Evolutionary conservation across 2,113 vertebrate species (phyloP), one percentile per base, ranked within the genome.

Genomic region (Oenanthe oenanthe): DNA sequence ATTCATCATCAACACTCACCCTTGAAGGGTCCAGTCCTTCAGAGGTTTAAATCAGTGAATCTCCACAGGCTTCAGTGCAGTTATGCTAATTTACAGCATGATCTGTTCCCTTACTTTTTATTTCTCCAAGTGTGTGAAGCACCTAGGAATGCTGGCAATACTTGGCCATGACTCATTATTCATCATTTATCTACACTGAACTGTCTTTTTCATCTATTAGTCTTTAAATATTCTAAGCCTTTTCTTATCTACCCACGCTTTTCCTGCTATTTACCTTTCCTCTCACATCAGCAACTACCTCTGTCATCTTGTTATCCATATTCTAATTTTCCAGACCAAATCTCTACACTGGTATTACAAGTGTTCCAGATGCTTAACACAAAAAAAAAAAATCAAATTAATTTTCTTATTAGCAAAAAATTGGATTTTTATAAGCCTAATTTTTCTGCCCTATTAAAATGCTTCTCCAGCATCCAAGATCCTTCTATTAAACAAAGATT

Each of bases 351-450:
- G 70, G 94, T 97, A 91, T 91, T 89, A 96, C 81, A 97, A 95
- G 78, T 91, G 74, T 95, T 97, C 70, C 81, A 92, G 67, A 92
- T 84, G 73, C 80, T 95, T 97, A 95, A 95, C 92, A 94, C 84
- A 87, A 57, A 93, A 76, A 94, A 76, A 94, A 84, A 88, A 73
- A 58, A 75, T 76, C 47, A 93, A 96, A 90, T 96, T 95, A 96
- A 92, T 93, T 96, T 95, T 97, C 94, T 96, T 76, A 84, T 89
- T 92, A 85, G 66, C 53, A 89, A 95, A 97, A 96, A 96, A 93
- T 28, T 63, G 65, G 63, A 86, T 95, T 97, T 97, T 93, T 94
- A 89, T 96, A 97, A 97, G 92, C 95, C 79, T 95, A 98, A 93
- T 97, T 98, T 96, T 68, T 63, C 45, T 91, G 36, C 60, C 66